Conservation (phyloP, 1,140 invertebrate species). For the Harpegnathos saltator region DNA sequence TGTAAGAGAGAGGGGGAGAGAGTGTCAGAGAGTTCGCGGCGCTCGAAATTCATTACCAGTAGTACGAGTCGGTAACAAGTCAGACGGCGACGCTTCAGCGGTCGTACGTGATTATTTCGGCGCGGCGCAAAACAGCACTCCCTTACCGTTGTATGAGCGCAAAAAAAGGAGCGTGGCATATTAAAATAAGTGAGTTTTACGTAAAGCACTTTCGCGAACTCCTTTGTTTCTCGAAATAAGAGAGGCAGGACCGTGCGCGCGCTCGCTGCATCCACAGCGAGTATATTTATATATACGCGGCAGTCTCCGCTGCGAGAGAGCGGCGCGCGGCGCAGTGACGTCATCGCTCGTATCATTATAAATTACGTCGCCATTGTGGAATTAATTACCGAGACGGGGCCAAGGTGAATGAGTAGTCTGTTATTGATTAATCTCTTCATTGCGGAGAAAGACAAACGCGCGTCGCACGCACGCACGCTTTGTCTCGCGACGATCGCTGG, state of each 20-base stretch:
- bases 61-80: slow-evolving; percentile 6
- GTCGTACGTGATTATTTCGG: neutral
- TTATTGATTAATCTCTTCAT: slow-evolving; percentile 15
- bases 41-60: neutral
- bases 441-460: neutral
- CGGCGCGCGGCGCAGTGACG: neutral
- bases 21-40: neutral
- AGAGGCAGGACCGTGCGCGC: neutral
- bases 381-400: neutral
- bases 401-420: neutral
- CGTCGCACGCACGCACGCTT: neutral
- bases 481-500: neutral
- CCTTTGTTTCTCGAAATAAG: slow-evolving; percentile 14
- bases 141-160: neutral
- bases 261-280: neutral
- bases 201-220: slow-evolving; percentile 10
- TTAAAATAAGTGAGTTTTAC: slow-evolving; percentile 29
- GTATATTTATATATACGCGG: neutral
- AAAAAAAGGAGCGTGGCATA: neutral
- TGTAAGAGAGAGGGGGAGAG: neutral
- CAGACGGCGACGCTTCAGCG: neutral
- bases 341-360: slow-evolving; percentile 7
- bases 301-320: neutral
- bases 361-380: neutral
- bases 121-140: neutral